Base-by-base conservation (phyloP, 2,888 invertebrate species). In the Cosmopolites sordidus region DNA sequence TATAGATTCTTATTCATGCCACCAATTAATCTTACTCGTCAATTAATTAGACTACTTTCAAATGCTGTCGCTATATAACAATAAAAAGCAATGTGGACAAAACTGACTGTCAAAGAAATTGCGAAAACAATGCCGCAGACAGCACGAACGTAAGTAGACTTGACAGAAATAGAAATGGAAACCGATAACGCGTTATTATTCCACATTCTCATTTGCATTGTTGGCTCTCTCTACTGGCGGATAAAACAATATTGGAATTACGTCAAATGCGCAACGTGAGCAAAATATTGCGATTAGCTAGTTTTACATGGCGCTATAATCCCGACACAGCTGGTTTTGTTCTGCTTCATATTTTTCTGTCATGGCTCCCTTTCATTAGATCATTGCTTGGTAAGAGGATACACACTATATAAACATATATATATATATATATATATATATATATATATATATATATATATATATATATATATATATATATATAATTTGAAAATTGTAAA, bases 191-290 rank as follows among this genome's bases (percentile, higher is more conserved):
- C 48, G 14, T 41, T 40, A 48, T 48, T 48, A 48, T 48, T 48
- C 33, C 48, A 48, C 16, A 48, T 29, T 42, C 48, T 48, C 48
- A 48, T 48, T 48, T 48, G 30, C 48, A 48, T 48, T 48, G 48
- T 48, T 48, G 29, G 48, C 18, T 41, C 15, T n/a, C n/a, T 29
- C 33, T 17, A 30, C 15, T 29, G 1, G 4, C 16, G 41, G 48
- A 30, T 48, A 48, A 48, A 47, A 48, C 14, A 41, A 17, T 30
- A 48, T 41, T 41, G 48, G 29, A 48, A 48, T 48, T 48, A 41
- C 41, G 41, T 48, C 41, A 48, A 30, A 48, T 2, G 15, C 9
- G 16, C 39, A 29, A 48, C 41, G 48, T 48, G 48, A 41, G 41
- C 29, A 47, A 47, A 47, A 47, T 47, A 47, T 40, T 47, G 27